Conservation (phyloP, 2,888 invertebrate genomes). For the Amblyjoppa proteus region DNA sequence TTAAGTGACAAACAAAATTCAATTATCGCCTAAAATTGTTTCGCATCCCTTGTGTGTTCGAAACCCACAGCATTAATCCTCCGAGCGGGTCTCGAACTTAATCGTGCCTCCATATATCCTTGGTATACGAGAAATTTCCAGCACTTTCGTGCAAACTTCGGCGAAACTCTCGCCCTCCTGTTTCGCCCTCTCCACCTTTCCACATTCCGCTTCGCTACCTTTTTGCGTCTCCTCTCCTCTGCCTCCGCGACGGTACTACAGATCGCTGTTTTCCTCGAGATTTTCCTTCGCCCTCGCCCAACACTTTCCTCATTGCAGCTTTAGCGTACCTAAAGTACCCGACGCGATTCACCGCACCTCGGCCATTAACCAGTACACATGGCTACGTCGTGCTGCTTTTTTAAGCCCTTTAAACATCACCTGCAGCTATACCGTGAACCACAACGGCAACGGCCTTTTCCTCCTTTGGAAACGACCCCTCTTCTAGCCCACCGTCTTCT, state of each 20-base stretch:
- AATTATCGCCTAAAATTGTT: slow-evolving; percentile 11
- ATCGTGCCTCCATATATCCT: slow-evolving; percentile 39
- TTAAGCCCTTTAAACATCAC: slow-evolving; percentile 77
- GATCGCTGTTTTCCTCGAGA: slow-evolving; percentile 51
- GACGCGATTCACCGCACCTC: slow-evolving; percentile 72
- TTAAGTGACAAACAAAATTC: slow-evolving; percentile 9
- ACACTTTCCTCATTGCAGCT: slow-evolving; percentile 69
- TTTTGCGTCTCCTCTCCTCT: slow-evolving; percentile 24
- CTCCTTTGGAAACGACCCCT: slow-evolving; percentile 38
- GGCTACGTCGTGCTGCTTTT: slow-evolving; percentile 71
- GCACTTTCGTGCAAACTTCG: slow-evolving; percentile 32
- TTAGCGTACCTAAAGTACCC: slow-evolving; percentile 63
- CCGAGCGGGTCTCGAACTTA: not conserved
- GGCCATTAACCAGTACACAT: slow-evolving; percentile 78
- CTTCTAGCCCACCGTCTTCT: slow-evolving; percentile 43
- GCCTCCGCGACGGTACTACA: slow-evolving; percentile 2
- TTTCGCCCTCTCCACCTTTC: slow-evolving; percentile 40
- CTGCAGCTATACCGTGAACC: slow-evolving; percentile 67
- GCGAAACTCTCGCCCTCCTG: slow-evolving; percentile 42
- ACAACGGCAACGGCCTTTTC: slow-evolving; percentile 48
- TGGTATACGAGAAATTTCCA: slow-evolving; percentile 50
- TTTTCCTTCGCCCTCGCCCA: slow-evolving; percentile 57
- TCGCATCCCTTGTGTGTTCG: not conserved
- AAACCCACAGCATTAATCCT: slow-evolving; percentile 23
- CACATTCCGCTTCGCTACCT: slow-evolving; percentile 58